Evolutionary conservation across 2,797 vertebrate genomes (phyloP), one percentile per base, ranked within the genome.

Genomic region (Acomys russatus): DNA sequence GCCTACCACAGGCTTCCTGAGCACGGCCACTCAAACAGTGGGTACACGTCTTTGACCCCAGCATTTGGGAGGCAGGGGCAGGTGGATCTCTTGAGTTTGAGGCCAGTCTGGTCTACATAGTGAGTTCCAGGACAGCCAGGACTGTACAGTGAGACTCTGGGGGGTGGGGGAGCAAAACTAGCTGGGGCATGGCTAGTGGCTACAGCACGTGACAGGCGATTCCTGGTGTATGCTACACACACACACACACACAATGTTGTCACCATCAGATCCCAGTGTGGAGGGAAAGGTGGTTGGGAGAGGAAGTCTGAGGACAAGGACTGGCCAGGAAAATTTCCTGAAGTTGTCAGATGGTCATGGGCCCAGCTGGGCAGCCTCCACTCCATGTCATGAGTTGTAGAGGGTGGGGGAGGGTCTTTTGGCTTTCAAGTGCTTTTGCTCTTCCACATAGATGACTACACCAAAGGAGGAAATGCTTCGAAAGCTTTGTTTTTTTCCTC

Each of bases 401-500:
- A 66, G 66, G 30, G 20, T 2, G 9, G 3, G 35, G 2, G 10
- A 7, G 22, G 9, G 25, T 28, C 83, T 9, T n/a, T 64, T 11
- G 17, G 54, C 49, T 79, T 7, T 51, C 49, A 38, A 14, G 2
- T 54, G 80, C 68, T 33, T 54, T 51, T 8, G n/a, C 66, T 82
- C 61, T 28, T 56, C 64, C 64, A 44, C 44, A 0, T 3, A 30
- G 61, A 66, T 28, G n/a, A 77, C 33, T 5, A 28, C 23, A 49
- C 68, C 30, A 33, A 78, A 83, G 44, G 38, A 25, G 28, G 30
- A 68, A n/a, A 38, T 44, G 23, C 33, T 38, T 44, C 28, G 23
- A 83, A 83, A 79, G 38, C 9, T 54, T 78, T 91, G 12, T 9
- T 38, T 79, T 88, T 90, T 66, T 89, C 92, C 51, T 88, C 80